phyloP scores from a whole-genome alignment of 2,888 invertebrate species.

The Lepidonotus clava region DNA sequence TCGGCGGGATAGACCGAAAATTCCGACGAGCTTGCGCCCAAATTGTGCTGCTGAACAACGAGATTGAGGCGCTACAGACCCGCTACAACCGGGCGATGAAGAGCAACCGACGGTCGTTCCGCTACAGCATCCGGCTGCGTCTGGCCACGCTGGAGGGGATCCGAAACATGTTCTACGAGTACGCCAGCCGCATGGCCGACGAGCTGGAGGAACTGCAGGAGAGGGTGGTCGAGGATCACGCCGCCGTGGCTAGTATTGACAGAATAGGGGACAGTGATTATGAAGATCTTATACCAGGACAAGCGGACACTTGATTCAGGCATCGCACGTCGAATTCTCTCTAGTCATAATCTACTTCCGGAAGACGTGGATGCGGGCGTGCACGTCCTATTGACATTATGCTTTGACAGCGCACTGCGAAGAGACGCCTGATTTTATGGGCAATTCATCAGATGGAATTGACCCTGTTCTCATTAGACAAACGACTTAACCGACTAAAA shows the following conservation, averaged over 20 bases:
- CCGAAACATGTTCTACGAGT: constrained; percentile 71
- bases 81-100: constrained; percentile 69
- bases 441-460: too few species aligned
- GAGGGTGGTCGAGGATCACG: constrained; percentile 39
- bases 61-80: constrained; percentile 66
- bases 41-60: constrained; percentile 68
- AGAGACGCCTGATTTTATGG: too few species aligned
- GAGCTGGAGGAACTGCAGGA: constrained; percentile 63
- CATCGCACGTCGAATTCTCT: too few species aligned
- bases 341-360: too few species aligned
- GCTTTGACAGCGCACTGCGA: too few species aligned
- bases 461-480: too few species aligned
- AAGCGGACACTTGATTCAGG: not conserved
- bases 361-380: too few species aligned
- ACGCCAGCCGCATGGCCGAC: constrained; percentile 68
- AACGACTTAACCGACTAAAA: too few species aligned
- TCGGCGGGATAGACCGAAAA: constrained; percentile 56
- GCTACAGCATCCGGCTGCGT: constrained; percentile 69
- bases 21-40: constrained; percentile 69
- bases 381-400: too few species aligned
- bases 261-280: constrained; percentile 29
- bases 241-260: not conserved
- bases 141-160: constrained; percentile 71
- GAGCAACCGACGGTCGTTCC: constrained; percentile 68
- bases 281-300: not conserved